Percentiles rank a stretch among this genome's conserved stretches.
Evolutionary conservation across 2,797 vertebrate species (phyloP).

Genomic region (Neostethus bicornis): DNA sequence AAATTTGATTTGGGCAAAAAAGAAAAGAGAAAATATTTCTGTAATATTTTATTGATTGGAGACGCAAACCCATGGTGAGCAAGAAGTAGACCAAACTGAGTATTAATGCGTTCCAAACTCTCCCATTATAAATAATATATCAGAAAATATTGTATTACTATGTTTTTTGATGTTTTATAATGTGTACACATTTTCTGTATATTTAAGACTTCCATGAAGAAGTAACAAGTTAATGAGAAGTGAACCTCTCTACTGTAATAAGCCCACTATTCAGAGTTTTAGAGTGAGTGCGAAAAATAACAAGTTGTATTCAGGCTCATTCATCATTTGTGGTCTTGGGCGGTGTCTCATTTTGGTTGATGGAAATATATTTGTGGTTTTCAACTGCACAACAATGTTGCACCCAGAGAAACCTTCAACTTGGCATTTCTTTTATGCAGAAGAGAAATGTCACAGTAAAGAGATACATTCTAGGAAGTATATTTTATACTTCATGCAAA

Average conservation of each 20-base stretch:
- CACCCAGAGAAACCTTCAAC: background rate
- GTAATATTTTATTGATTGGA: too few species aligned
- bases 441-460: conserved; percentile 16
- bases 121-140: too few species aligned
- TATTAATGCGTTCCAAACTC: too few species aligned
- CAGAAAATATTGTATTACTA: too few species aligned
- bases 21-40: too few species aligned
- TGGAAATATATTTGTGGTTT: background rate
- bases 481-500: background rate
- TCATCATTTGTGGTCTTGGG: background rate
- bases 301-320: conserved; percentile 4
- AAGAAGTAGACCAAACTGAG: too few species aligned
- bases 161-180: conserved; percentile 1
- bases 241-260: conserved; percentile 10
- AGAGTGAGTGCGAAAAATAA: background rate
- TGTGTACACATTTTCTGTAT: background rate
- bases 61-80: too few species aligned
- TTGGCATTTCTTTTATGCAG: background rate
- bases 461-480: background rate
- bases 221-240: conserved; percentile 42
- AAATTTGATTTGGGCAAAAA: too few species aligned
- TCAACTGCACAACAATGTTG: background rate
- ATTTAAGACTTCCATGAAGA: conserved; percentile 11
- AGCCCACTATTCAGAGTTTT: conserved; percentile 8
- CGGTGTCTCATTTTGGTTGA: background rate